phyloP scores from a whole-genome alignment of 2,113 vertebrate species.

The Cyanistes caeruleus region DNA sequence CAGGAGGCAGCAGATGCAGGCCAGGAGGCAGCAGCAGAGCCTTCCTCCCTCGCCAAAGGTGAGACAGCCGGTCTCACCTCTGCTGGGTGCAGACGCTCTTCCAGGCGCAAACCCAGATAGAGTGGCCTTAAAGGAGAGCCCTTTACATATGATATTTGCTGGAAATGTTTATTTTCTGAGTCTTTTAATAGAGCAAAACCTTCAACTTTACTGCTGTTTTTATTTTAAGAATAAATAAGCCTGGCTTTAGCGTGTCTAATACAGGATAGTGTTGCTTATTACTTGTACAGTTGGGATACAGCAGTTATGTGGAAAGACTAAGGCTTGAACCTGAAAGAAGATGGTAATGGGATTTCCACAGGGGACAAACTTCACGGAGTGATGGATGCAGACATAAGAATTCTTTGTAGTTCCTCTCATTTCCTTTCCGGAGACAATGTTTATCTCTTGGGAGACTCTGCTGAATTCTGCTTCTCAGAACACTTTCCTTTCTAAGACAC shows the following conservation, averaged over 20 bases:
- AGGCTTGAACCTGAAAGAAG: conserved; percentile 6
- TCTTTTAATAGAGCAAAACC: conserved; percentile 52
- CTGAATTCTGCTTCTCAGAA: neutral
- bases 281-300: neutral
- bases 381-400: neutral
- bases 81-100: conserved; percentile 57
- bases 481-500: neutral
- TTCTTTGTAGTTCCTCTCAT: neutral
- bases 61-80: neutral
- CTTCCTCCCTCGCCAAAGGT: conserved; percentile 11
- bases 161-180: conserved; percentile 66
- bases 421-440: neutral
- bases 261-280: conserved; percentile 30
- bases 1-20: neutral
- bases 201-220: conserved; percentile 66
- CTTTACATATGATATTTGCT: conserved; percentile 10
- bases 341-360: neutral
- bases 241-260: conserved; percentile 60
- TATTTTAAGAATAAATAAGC: conserved; percentile 72
- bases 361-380: neutral
- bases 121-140: conserved; percentile 25
- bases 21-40: conserved; percentile 8
- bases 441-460: neutral
- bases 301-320: neutral
- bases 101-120: conserved; percentile 71